These are phyloP conservation scores for Leucopsar rothschildi DNA, from an alignment of 2,113 vertebrate species.

Conservation along the genomic window DNA sequence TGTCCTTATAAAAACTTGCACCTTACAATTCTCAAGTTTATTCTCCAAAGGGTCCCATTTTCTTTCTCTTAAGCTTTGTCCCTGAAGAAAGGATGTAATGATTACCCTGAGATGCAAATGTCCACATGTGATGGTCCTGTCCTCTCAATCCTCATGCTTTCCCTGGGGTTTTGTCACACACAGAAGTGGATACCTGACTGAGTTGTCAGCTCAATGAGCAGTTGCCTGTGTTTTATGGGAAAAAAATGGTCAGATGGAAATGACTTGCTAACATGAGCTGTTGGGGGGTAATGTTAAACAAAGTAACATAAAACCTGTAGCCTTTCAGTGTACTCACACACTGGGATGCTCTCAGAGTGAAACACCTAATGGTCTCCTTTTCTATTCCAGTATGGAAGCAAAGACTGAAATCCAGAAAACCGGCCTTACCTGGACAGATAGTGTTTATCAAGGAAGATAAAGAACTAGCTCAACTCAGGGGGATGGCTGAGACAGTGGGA, in stretches of 20 bases:
- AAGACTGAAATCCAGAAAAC: constrained; percentile 33
- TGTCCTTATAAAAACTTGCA: not conserved
- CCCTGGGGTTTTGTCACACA: not conserved
- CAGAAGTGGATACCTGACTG: not conserved
- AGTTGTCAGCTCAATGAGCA: not conserved
- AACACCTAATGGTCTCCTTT: not conserved
- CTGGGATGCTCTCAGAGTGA: not conserved
- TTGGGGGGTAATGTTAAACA: not conserved
- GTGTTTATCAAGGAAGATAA: constrained; percentile 57
- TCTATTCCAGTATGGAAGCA: constrained; percentile 50
- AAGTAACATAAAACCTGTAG: not conserved
- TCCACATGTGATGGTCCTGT: not conserved
- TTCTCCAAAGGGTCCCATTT: not conserved
- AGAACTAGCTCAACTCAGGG: constrained; percentile 65
- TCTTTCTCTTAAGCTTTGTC: not conserved
- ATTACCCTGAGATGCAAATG: not conserved
- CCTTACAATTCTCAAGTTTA: not conserved
- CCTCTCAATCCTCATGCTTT: not conserved
- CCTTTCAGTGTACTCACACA: not conserved
- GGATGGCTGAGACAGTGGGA: constrained; percentile 54
- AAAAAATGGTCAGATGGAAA: not conserved
- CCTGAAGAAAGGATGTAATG: not conserved
- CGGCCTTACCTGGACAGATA: not conserved
- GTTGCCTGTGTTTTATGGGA: not conserved
- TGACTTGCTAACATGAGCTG: not conserved